Conservation (phyloP, 2,888 invertebrate genomes). For the Rosalia funebris region DNA sequence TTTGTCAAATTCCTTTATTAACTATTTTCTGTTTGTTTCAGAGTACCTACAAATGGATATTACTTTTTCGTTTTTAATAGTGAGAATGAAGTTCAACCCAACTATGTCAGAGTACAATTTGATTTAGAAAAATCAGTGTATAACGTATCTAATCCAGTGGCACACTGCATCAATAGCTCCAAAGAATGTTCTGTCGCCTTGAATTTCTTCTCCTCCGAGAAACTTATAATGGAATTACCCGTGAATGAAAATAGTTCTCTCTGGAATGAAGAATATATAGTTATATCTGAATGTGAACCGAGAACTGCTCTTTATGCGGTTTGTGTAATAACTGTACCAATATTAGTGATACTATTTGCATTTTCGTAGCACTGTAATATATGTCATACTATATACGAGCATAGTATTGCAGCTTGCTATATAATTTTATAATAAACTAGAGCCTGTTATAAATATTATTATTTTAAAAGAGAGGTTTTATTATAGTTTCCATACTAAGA, state of each 20-base stretch:
- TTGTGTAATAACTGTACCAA: conserved; percentile 77
- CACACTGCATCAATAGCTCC: conserved; percentile 73
- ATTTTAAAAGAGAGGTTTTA: too few relatives aligned
- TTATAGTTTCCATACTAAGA: too few relatives aligned
- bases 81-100: conserved; percentile 79
- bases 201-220: conserved; percentile 76
- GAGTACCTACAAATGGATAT: conserved; percentile 79
- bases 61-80: conserved; percentile 87
- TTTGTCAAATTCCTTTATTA: too few relatives aligned
- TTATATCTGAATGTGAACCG: conserved; percentile 79
- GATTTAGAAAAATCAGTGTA: conserved; percentile 77
- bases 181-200: conserved; percentile 72
- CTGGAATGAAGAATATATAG: conserved; percentile 80
- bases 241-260: conserved; percentile 71
- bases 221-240: conserved; percentile 76
- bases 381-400: too few relatives aligned
- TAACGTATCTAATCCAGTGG: conserved; percentile 71
- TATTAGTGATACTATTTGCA: conserved; percentile 76
- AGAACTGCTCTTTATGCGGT: conserved; percentile 75
- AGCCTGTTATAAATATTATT: too few relatives aligned
- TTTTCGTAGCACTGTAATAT: conserved; percentile 70
- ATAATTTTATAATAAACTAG: too few relatives aligned
- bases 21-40: conserved; percentile 62
- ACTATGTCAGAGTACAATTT: conserved; percentile 76
- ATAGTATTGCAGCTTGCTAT: too few relatives aligned